phyloP scores from a whole-genome alignment of 37 sponge, comb jelly and placozoan species.

The Cliona cf. orientalis region DNA sequence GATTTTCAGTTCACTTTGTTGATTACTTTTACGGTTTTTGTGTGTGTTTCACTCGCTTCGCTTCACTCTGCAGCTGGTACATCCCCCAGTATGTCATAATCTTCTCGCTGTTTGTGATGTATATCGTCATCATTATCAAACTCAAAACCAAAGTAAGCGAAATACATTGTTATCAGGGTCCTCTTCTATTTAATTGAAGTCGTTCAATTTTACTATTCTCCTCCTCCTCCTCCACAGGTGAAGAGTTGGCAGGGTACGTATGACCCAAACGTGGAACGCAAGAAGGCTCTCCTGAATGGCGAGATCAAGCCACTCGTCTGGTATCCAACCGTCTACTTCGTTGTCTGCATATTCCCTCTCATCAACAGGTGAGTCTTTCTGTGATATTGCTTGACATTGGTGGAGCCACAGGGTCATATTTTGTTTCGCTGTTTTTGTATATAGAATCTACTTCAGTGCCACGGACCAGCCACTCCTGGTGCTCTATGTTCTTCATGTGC shows the following conservation, averaged over 20 bases:
- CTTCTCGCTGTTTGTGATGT: slow-evolving; percentile 32
- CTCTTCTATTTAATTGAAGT: background rate
- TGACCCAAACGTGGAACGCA: slow-evolving; percentile 45
- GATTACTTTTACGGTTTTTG: background rate
- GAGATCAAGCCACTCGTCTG: slow-evolving; percentile 65
- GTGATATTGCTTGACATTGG: background rate
- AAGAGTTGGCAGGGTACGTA: slow-evolving; percentile 60
- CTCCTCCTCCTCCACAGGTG: background rate
- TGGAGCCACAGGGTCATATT: background rate
- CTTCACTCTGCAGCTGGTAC: slow-evolving; percentile 28
- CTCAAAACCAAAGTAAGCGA: slow-evolving; percentile 38
- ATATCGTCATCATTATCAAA: slow-evolving; percentile 27
- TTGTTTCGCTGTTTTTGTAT: background rate
- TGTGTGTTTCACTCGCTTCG: slow-evolving; percentile 10
- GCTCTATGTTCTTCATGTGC: slow-evolving; percentile 71
- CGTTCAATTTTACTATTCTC: background rate
- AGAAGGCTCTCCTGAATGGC: slow-evolving; percentile 29
- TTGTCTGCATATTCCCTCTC: slow-evolving; percentile 43
- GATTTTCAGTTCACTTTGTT: too few species aligned
- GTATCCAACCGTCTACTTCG: slow-evolving; percentile 69
- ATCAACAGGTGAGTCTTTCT: slow-evolving; percentile 58
- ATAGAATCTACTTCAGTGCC: background rate
- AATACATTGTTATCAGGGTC: background rate
- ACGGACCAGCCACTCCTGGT: background rate
- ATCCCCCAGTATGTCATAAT: slow-evolving; percentile 32